Conservation (phyloP, 2,113 vertebrate species). For the Pelmatolapia mariae region DNA sequence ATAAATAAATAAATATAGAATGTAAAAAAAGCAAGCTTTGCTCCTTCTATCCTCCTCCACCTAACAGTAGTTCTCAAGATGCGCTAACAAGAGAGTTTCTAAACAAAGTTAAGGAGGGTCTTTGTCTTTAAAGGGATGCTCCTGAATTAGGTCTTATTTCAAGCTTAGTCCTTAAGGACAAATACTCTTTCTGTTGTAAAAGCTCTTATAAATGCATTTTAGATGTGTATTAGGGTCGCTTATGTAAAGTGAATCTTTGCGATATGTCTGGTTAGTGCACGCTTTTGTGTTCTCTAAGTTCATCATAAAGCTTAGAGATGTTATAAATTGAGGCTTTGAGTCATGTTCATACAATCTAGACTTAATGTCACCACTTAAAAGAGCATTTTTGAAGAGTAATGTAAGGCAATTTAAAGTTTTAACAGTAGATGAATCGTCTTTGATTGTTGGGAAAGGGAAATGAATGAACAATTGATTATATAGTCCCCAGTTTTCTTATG, state of each 20-base stretch:
- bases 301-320: neutral
- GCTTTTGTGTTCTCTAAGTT: neutral
- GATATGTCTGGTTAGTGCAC: neutral
- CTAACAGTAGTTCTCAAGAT: neutral
- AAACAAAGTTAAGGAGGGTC: conserved; percentile 35
- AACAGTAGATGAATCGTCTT: neutral
- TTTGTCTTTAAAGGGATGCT: conserved; percentile 7
- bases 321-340: neutral
- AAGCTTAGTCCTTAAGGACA: neutral
- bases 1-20: conserved; percentile 50
- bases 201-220: neutral
- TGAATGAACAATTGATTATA: neutral
- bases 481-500: neutral
- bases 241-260: neutral
- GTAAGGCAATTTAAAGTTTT: neutral
- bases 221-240: neutral
- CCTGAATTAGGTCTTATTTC: conserved; percentile 19
- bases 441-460: neutral
- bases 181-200: conserved; percentile 14
- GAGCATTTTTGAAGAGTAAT: neutral
- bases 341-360: neutral
- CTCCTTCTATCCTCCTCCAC: neutral
- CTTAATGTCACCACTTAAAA: neutral
- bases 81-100: neutral
- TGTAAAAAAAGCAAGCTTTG: conserved; percentile 14